These are phyloP conservation scores for Cuculus canorus DNA, from an alignment of 2,797 vertebrate species.

Conservation along the genomic window DNA sequence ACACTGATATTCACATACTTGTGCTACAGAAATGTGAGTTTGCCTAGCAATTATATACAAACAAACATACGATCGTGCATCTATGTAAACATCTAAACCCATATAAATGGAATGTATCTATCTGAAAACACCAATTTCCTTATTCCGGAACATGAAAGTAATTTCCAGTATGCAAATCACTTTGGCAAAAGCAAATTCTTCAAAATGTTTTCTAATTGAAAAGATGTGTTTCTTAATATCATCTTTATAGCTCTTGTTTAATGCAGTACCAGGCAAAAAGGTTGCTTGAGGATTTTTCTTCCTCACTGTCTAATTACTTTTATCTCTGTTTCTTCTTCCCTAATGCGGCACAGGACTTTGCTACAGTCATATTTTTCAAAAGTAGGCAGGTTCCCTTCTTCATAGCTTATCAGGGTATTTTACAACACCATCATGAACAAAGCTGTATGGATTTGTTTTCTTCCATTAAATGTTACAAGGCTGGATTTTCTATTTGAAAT, in stretches of 20 bases:
- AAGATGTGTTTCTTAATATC: not conserved
- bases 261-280: not conserved
- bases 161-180: not conserved
- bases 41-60: not conserved
- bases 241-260: not conserved
- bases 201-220: not conserved
- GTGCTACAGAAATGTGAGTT: not conserved
- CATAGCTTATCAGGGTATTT: constrained; percentile 41
- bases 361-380: constrained; percentile 2
- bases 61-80: not conserved
- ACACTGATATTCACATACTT: not conserved
- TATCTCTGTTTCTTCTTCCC: not conserved
- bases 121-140: not conserved
- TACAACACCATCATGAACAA: constrained; percentile 40
- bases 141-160: not conserved
- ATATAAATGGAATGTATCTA: not conserved
- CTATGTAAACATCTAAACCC: not conserved
- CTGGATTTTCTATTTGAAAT: constrained; percentile 10
- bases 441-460: constrained; percentile 37
- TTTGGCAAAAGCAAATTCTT: not conserved
- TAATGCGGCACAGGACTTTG: not conserved
- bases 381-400: not conserved
- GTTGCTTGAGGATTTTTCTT: not conserved
- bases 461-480: constrained; percentile 63
- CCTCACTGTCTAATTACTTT: not conserved